phyloP scores from a whole-genome alignment of 2,797 vertebrate species.

The Gastrophryne carolinensis region DNA sequence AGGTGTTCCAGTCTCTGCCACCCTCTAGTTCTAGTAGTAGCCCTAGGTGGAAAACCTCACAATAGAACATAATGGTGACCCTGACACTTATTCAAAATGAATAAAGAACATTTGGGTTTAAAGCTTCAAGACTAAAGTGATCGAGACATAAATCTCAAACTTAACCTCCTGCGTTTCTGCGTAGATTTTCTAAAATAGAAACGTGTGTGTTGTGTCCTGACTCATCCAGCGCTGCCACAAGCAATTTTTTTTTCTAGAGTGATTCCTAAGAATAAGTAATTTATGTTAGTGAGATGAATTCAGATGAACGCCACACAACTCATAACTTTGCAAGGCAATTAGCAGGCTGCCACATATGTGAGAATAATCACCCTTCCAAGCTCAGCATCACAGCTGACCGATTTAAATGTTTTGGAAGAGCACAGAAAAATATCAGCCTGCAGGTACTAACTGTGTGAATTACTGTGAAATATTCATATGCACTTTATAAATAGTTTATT shows the following conservation, averaged over 20 bases:
- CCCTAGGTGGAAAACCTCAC: too few species aligned
- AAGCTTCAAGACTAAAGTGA: too few species aligned
- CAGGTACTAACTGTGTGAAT: not conserved
- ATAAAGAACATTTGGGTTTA: too few species aligned
- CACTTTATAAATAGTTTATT: not conserved
- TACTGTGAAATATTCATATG: constrained; percentile 2
- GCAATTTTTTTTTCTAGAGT: not conserved
- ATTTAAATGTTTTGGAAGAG: not conserved
- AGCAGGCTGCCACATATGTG: constrained; percentile 7
- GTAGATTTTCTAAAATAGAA: not conserved
- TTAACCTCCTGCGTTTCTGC: too few species aligned
- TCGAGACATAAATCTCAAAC: too few species aligned
- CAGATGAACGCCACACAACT: not conserved
- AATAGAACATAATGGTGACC: too few species aligned
- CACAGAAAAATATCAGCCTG: not conserved
- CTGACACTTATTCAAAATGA: too few species aligned
- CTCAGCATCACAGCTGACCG: not conserved
- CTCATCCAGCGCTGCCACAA: not conserved
- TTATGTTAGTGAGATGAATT: constrained; percentile 33
- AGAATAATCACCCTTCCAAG: not conserved
- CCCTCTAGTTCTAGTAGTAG: too few species aligned
- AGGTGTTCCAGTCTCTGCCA: too few species aligned
- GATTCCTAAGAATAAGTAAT: constrained; percentile 26
- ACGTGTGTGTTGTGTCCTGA: not conserved
- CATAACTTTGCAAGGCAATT: constrained; percentile 34